A percentile compares a stretch with the other conserved stretches of the same genome.
Evolutionary conservation across 2,888 invertebrate species (phyloP).

Genomic region (Philereme transversata): DNA sequence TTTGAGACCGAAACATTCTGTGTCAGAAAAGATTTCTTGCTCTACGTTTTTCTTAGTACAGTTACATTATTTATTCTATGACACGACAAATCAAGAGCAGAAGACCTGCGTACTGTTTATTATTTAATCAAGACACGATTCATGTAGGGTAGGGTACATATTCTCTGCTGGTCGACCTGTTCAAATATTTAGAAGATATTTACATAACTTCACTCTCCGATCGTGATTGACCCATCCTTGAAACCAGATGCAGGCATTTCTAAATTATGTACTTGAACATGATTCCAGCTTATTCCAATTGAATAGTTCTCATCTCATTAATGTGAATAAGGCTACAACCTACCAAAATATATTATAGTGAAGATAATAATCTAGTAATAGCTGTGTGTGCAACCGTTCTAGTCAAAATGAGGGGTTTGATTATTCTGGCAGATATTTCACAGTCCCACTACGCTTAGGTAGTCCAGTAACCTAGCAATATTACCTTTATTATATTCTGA

Average conservation of each 20-base stretch:
- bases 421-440: too few relatives aligned
- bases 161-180: slow-evolving; percentile 33
- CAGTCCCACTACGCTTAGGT: background rate
- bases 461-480: background rate
- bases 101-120: slow-evolving; percentile 18
- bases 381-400: too few relatives aligned
- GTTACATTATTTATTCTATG: slow-evolving; percentile 1
- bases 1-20: too few relatives aligned
- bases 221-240: slow-evolving; percentile 29
- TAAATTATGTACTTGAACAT: slow-evolving; percentile 4
- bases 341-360: too few relatives aligned
- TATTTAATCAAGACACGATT: slow-evolving; percentile 38
- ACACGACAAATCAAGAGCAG: slow-evolving; percentile 5
- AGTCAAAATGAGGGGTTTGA: too few relatives aligned
- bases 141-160: slow-evolving; percentile 19
- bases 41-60: background rate
- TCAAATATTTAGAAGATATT: slow-evolving; percentile 37
- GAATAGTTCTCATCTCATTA: background rate
- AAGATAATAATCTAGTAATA: too few relatives aligned
- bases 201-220: slow-evolving; percentile 33
- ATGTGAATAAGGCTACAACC: background rate
- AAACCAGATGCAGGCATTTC: slow-evolving; percentile 23
- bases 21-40: background rate
- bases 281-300: background rate
- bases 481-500: background rate